phyloP scores from a whole-genome alignment of 2,113 vertebrate genomes.

The Hypomesus transpacificus region DNA sequence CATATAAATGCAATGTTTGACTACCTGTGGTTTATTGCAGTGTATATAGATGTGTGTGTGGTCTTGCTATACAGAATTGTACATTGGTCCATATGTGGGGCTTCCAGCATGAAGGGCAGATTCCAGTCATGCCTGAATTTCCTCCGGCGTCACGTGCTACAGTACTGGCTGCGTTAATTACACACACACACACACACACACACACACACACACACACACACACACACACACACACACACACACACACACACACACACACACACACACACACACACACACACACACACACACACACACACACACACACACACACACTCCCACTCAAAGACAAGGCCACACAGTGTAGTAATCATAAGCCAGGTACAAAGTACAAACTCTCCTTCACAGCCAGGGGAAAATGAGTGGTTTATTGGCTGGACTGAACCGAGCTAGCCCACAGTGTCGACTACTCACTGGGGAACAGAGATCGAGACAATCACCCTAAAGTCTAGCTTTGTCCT shows the following conservation, averaged over 20 bases:
- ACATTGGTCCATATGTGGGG: not conserved
- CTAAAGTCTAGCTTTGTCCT: too few species aligned
- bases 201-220: conserved; percentile 18
- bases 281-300: conserved; percentile 17
- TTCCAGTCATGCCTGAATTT: conserved; percentile 69
- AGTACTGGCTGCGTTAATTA: not conserved
- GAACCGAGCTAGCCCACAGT: too few species aligned
- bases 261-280: conserved; percentile 18
- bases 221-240: conserved; percentile 8
- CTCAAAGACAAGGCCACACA: not conserved
- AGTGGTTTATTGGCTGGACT: too few species aligned
- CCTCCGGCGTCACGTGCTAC: conserved; percentile 51
- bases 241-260: conserved; percentile 20
- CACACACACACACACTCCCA: conserved; percentile 13
- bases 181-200: conserved; percentile 18
- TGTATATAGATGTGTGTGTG: conserved; percentile 21
- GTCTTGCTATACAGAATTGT: conserved; percentile 44
- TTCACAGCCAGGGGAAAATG: too few species aligned
- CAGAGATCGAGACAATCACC: too few species aligned
- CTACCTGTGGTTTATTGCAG: not conserved
- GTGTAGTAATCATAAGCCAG: not conserved
- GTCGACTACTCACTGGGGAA: too few species aligned
- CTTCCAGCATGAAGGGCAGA: conserved; percentile 50
- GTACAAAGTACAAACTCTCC: not conserved
- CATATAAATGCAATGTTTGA: not conserved